Conservation (phyloP, 2,888 invertebrate species). For the Schizotus pectinicornis region DNA sequence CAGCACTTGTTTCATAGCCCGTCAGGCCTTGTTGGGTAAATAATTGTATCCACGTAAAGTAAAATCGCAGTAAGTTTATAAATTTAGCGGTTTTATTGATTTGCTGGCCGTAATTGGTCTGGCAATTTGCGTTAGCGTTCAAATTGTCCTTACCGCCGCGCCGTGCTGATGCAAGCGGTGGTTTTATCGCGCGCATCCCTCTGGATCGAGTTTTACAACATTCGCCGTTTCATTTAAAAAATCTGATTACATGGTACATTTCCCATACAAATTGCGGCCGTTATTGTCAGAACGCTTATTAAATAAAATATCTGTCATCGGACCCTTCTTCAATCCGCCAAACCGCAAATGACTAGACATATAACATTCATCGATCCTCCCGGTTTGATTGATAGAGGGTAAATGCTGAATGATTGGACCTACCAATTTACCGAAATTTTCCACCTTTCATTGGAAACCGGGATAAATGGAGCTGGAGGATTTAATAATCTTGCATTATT, state of each 20-base stretch:
- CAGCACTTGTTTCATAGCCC: too few species aligned
- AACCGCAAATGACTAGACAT: slow-evolving; percentile 6
- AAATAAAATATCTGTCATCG: slow-evolving; percentile 29
- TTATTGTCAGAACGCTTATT: slow-evolving; percentile 23
- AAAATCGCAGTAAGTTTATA: too few species aligned
- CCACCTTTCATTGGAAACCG: slow-evolving; percentile 12
- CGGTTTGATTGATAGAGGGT: slow-evolving; percentile 22
- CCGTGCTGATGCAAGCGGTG: too few species aligned
- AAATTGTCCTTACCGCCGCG: too few species aligned
- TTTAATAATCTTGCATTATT: neutral
- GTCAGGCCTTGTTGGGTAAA: too few species aligned
- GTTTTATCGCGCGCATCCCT: too few species aligned
- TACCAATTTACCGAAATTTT: slow-evolving; percentile 17
- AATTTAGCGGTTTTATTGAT: too few species aligned
- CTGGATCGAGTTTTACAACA: too few species aligned
- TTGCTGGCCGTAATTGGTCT: too few species aligned
- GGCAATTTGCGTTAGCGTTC: too few species aligned
- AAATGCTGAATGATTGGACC: slow-evolving; percentile 19
- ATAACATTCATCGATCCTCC: slow-evolving; percentile 22
- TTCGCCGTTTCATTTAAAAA: slow-evolving; percentile 7
- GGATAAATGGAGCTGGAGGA: neutral
- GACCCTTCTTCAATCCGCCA: slow-evolving; percentile 18
- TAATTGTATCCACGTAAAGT: too few species aligned
- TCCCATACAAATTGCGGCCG: slow-evolving; percentile 22
- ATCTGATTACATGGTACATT: slow-evolving; percentile 22